Evolutionary conservation across 2,113 vertebrate genomes (phyloP), one percentile per base, ranked within the genome.

Genomic region (Vicugna pacos): DNA sequence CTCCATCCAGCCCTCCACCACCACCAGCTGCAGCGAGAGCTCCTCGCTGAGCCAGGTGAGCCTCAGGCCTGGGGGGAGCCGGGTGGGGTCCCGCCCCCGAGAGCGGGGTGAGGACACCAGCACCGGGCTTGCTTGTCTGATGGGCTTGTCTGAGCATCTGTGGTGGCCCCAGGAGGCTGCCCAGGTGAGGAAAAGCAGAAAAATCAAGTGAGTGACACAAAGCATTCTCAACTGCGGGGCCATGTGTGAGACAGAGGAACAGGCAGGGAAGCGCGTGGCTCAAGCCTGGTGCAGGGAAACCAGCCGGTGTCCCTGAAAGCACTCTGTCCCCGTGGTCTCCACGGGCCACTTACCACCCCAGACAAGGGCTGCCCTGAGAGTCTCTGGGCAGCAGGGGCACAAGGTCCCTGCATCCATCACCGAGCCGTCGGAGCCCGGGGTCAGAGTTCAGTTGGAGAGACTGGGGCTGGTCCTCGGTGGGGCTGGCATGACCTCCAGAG

Each of bases 61-160:
- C 10, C 7, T 12, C 38, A 42, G 30, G 73, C 19, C 16, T 0
- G 5, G 16, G 16, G 72, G 5, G 10, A 6, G 10, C 30, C 3
- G 1, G 42, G 30, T 26, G 26, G 73, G 73, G 24, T 38, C 24
- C 38, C 7, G 0, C 70, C 42, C 60, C 70, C 24, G 16, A 42
- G 73, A 52, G 26, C 46, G 8, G 2, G 16, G 15, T 5, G 46
- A 50, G 72, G 8, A 6, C 72, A 0, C 0, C 28, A 11, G 28
- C 72, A 11, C 6, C 10, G 72, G 15, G 11, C 46, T 28, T 11
- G 15, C 72, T 1, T 1, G 28, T 10, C 8, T 19, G 16, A 6
- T 3, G 0, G 0, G 1, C 30, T 20, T 30, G 19, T 28, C 19
- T 20, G 32, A 19, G 6, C 3, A 8, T 76, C 3, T 32, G 5